Conservation (phyloP, 2,113 vertebrate species). For the Urocitellus parryii region DNA sequence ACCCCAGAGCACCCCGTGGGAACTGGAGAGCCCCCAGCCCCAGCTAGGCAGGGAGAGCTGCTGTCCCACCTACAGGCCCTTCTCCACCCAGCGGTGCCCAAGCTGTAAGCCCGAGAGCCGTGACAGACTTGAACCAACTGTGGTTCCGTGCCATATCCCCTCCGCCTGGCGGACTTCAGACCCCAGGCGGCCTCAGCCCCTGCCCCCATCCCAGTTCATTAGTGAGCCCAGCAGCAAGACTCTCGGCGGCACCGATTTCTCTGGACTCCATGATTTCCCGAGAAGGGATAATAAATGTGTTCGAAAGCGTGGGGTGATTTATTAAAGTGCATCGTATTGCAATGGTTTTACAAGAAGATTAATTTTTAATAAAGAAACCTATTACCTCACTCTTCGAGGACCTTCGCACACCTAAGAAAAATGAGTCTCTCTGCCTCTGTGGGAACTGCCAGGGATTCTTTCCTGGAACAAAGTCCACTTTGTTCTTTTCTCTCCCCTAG, state of each 20-base stretch:
- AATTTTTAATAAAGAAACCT: constrained; percentile 84
- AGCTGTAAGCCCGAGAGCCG: background rate
- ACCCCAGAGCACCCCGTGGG: background rate
- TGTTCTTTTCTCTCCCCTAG: background rate
- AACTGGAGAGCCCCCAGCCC: background rate
- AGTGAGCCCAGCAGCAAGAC: background rate
- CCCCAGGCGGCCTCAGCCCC: rapidly evolving
- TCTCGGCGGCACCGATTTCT: constrained; percentile 10
- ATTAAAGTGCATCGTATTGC: constrained; percentile 82
- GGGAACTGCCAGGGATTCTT: constrained; percentile 42
- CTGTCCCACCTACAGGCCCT: rapidly evolving
- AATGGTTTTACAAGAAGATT: constrained; percentile 84
- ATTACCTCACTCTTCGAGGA: constrained; percentile 80
- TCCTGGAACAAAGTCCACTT: constrained; percentile 52
- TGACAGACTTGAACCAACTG: rapidly evolving
- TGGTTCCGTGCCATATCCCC: rapidly evolving
- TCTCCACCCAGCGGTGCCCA: background rate
- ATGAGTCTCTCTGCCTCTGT: constrained; percentile 66
- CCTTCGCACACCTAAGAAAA: constrained; percentile 80
- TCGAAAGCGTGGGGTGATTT: constrained; percentile 74
- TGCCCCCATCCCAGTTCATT: constrained; percentile 7
- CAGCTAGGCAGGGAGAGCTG: background rate
- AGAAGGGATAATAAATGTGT: constrained; percentile 81
- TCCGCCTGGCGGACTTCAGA: background rate
- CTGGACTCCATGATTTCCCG: constrained; percentile 43